Evolutionary conservation across 2,888 invertebrate species (phyloP), one percentile per base, ranked within the genome.

Genomic region (Allygus modestus): DNA sequence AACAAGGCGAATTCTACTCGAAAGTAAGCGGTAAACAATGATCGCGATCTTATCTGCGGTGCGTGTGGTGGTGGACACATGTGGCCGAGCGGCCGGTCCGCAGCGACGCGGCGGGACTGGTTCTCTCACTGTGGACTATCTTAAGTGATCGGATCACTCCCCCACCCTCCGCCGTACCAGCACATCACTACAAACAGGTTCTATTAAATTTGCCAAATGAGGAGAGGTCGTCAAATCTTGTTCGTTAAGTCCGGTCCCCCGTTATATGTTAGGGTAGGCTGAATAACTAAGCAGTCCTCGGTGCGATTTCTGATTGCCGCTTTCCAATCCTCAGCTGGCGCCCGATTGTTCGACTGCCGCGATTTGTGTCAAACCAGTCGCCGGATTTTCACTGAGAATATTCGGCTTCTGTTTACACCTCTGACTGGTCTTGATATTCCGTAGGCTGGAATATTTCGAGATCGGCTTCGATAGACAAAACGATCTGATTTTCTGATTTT

Each of bases 191-290:
- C 77, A 77, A 77, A 77, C 77, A 77, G 77, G 77, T 77, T 77
- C 77, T 77, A 77, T 77, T 77, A 77, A 77, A 77, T 77, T 77
- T 77, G 51, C 77, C 77, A 77, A 77, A 77, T 77, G 77, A 46
- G 77, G 77, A 77, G 77, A 77, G 46, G 77, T 77, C 77, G 77
- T 77, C 77, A 77, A 77, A 77, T 77, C 77, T 77, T 77, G 77
- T 77, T 77, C 77, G 77, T 77, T 77, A 77, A 51, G 77, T 46
- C 77, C 11, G 77, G 51, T 46, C 77, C 77, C 46, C 77, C 77
- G 77, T 77, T 77, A 77, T 77, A 46, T 77, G 77, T 77, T 77
- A 77, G 77, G 77, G 77, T 77, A 77, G 77, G 77, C 46, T 77
- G 77, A 77, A 77, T 77, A 77, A 51, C 46, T 77, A 77, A 77